phyloP scores from a whole-genome alignment of 2,797 vertebrate genomes.

The Coilia nasus region DNA sequence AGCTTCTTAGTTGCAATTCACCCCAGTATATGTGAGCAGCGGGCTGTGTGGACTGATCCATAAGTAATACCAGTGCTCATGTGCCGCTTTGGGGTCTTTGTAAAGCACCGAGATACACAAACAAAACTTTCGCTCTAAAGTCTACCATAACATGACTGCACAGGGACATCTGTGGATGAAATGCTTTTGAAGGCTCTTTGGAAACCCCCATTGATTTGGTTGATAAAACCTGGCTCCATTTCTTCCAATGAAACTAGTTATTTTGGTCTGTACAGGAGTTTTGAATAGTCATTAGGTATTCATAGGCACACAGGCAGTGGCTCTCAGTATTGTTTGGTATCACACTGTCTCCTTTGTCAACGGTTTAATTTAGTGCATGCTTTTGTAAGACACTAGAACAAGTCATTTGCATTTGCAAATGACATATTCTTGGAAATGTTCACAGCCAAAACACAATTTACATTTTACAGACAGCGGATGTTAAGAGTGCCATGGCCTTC shows the following conservation, averaged over 20 bases:
- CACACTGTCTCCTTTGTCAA: constrained; percentile 1
- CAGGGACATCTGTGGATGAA: background rate
- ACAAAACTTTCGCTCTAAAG: background rate
- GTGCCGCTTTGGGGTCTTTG: background rate
- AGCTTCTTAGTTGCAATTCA: constrained; percentile 22
- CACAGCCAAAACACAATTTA: background rate
- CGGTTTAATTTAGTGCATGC: background rate
- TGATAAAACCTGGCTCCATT: background rate
- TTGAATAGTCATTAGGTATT: background rate
- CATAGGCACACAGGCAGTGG: background rate
- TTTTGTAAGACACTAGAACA: background rate
- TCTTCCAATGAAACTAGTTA: background rate
- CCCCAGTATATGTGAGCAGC: background rate
- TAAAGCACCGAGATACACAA: background rate
- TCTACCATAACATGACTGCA: background rate
- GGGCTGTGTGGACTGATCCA: constrained; percentile 7
- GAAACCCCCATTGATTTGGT: background rate
- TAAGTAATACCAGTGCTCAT: constrained; percentile 7
- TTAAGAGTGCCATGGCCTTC: background rate
- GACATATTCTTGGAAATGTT: background rate
- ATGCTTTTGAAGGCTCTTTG: background rate
- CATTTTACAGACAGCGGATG: constrained; percentile 4
- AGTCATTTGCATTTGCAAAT: background rate
- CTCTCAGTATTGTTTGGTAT: background rate
- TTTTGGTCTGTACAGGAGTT: background rate